Conservation (phyloP, 2,797 vertebrate genomes). For the Anniella stebbinsi region DNA sequence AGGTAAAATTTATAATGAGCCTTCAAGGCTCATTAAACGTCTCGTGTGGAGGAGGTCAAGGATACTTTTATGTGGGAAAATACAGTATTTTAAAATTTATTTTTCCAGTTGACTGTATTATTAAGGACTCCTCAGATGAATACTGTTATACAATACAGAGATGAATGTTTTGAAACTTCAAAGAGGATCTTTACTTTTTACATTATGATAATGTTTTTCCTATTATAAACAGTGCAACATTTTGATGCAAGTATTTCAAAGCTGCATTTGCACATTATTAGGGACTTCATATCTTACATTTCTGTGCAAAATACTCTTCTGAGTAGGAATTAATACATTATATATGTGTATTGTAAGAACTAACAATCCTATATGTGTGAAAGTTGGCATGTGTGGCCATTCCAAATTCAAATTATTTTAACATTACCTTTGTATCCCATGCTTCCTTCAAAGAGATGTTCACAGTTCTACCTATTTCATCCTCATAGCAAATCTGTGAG, state of each 20-base stretch:
- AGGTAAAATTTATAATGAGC: too few species aligned
- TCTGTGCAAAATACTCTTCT: neutral
- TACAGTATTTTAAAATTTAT: neutral
- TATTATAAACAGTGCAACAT: neutral
- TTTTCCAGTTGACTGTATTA: neutral
- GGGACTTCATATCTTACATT: neutral
- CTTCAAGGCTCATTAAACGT: too few species aligned
- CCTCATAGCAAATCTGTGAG: neutral
- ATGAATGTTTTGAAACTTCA: neutral
- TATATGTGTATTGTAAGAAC: neutral
- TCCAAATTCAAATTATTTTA: neutral
- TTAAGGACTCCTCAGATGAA: neutral
- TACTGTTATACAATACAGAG: neutral
- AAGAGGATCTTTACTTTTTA: neutral
- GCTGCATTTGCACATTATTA: neutral
- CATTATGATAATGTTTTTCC: neutral
- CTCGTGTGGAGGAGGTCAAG: too few species aligned
- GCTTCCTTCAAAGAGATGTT: neutral
- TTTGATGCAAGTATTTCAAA: neutral
- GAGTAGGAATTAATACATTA: neutral
- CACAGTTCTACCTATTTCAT: neutral
- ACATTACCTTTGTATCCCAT: neutral
- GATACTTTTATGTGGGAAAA: neutral
- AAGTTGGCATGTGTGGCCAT: neutral
- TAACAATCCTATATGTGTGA: neutral